Percentiles rank a stretch among this genome's conserved stretches.
Evolutionary conservation across 2,888 invertebrate genomes (phyloP).

Genomic region (Microctonus brassicae): DNA sequence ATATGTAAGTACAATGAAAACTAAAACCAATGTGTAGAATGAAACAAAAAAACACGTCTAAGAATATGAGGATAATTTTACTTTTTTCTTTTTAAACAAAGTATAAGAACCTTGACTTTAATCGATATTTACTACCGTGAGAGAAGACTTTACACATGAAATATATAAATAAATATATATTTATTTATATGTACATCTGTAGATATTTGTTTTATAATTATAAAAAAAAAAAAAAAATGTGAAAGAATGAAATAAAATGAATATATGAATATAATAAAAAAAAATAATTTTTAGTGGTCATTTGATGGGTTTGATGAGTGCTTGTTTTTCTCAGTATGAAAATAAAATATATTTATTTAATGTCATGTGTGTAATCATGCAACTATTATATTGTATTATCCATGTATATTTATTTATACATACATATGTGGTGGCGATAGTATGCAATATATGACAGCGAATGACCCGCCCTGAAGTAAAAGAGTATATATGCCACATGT

Average conservation of each 20-base stretch:
- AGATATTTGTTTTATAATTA: too few relatives aligned
- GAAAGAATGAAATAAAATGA: too few relatives aligned
- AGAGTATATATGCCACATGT: conserved; percentile 6
- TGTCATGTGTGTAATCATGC: not conserved
- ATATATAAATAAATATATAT: too few relatives aligned
- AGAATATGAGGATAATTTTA: not conserved
- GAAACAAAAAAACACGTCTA: conserved; percentile 26
- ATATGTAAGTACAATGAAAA: conserved; percentile 11
- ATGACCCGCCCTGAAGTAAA: conserved; percentile 7
- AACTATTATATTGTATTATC: not conserved
- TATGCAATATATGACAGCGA: conserved; percentile 10
- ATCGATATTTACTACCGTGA: conserved; percentile 59
- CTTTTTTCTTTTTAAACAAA: conserved; percentile 29
- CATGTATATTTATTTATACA: conserved; percentile 1
- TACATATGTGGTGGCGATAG: conserved; percentile 7
- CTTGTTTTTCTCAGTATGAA: not conserved
- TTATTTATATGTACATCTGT: too few relatives aligned
- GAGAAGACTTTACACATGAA: conserved; percentile 32
- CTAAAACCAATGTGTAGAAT: too few relatives aligned
- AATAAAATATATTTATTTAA: too few relatives aligned
- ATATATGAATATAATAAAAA: too few relatives aligned
- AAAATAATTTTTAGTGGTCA: too few relatives aligned
- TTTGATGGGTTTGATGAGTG: not conserved
- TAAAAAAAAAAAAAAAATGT: too few relatives aligned
- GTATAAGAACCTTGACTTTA: conserved; percentile 48